phyloP scores from a whole-genome alignment of 2,888 invertebrate genomes.

The Sylvicola fuscatus region DNA sequence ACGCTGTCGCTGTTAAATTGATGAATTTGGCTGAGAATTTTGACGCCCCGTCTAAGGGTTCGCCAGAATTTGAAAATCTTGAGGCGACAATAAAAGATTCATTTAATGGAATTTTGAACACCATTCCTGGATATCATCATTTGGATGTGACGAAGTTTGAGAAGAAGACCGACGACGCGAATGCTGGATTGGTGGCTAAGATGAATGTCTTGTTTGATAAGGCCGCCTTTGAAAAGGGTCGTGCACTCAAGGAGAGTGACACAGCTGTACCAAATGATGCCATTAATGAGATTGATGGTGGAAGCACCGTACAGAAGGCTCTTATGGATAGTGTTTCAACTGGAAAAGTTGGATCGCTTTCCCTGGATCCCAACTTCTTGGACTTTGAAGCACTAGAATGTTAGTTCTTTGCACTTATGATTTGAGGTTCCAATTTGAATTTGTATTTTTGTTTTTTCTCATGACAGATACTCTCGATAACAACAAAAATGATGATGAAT shows the following conservation, averaged over 20 bases:
- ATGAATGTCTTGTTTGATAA: conserved; percentile 59
- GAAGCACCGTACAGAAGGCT: conserved; percentile 29
- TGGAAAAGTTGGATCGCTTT: conserved; percentile 57
- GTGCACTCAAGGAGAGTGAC: conserved; percentile 21
- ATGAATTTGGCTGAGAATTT: conserved; percentile 59
- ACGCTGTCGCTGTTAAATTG: conserved; percentile 50
- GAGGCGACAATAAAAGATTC: conserved; percentile 42
- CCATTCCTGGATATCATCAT: conserved; percentile 51
- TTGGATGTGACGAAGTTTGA: conserved; percentile 47
- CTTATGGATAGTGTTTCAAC: conserved; percentile 46
- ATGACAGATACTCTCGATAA: conserved; percentile 15
- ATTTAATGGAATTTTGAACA: conserved; percentile 36
- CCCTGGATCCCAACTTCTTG: conserved; percentile 62
- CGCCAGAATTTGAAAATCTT: conserved; percentile 48
- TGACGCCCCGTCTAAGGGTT: conserved; percentile 48
- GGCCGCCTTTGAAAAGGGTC: conserved; percentile 36
- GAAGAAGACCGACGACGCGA: conserved; percentile 32
- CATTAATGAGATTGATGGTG: conserved; percentile 10
- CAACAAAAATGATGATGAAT: conserved; percentile 5
- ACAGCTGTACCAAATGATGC: conserved; percentile 7
- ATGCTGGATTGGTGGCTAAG: conserved; percentile 33
- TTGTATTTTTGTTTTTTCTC: neutral
- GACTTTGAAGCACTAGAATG: conserved; percentile 49
- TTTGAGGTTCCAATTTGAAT: too few relatives aligned
- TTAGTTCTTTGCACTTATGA: too few relatives aligned